A percentile compares a stretch with the other conserved stretches of the same genome.
Conservation (phyloP, 2,888 invertebrate genomes). For the Synergus laeviventris region DNA sequence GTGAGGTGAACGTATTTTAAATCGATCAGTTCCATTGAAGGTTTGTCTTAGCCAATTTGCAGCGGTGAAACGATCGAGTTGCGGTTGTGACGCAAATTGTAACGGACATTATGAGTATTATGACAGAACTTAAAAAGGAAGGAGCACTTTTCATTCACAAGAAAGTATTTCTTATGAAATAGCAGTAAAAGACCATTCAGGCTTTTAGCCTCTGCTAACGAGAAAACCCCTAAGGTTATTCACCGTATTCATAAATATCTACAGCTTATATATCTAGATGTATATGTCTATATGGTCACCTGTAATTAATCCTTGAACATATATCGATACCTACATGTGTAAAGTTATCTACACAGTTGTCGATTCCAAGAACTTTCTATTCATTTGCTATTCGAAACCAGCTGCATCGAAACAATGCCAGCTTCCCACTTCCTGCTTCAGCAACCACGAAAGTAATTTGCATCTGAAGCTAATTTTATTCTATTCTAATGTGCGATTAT, state of each 20-base stretch:
- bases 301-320: not conserved
- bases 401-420: conserved; percentile 42
- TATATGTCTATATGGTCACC: not conserved
- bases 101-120: conserved; percentile 12
- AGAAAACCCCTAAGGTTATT: not conserved
- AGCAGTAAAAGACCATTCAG: not conserved
- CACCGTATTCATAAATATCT: not conserved
- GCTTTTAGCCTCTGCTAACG: not conserved
- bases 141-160: conserved; percentile 12
- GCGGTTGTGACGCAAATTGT: not conserved
- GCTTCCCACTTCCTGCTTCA: conserved; percentile 56
- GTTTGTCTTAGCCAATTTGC: not conserved
- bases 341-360: not conserved
- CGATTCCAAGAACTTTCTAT: conserved; percentile 51
- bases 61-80: not conserved
- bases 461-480: conserved; percentile 22
- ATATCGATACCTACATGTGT: not conserved
- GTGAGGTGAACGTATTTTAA: not conserved
- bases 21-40: not conserved
- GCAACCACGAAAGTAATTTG: conserved; percentile 55
- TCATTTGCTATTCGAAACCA: conserved; percentile 43
- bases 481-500: conserved; percentile 26
- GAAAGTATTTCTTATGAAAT: conserved; percentile 13
- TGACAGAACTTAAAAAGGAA: not conserved
- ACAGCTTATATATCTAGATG: not conserved